Evolutionary conservation across 2,797 vertebrate species (phyloP).

Genomic region (Eulemur coronatus): DNA sequence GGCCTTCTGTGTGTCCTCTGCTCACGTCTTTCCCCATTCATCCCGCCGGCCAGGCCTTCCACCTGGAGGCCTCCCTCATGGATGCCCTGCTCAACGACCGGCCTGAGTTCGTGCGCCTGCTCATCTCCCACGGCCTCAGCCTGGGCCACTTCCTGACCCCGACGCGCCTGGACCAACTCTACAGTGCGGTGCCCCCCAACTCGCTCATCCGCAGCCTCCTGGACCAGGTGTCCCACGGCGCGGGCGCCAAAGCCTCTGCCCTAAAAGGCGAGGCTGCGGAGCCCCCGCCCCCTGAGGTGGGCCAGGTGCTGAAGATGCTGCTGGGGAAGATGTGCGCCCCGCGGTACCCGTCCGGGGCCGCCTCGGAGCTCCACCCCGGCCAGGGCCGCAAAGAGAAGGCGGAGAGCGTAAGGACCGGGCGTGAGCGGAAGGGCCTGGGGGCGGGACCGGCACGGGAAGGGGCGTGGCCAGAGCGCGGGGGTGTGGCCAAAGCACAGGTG

Average conservation of each 20-base stretch:
- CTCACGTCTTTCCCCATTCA: background rate
- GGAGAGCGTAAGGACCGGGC: background rate
- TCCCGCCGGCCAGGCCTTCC: conserved; percentile 84
- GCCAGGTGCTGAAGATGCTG: conserved; percentile 86
- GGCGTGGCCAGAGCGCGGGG: background rate
- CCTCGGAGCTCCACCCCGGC: background rate
- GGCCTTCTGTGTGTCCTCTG: background rate
- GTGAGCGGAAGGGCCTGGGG: fast-evolving
- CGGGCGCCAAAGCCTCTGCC: conserved; percentile 18
- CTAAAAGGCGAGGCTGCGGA: background rate
- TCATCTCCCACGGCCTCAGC: conserved; percentile 91
- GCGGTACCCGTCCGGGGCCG: conserved; percentile 78
- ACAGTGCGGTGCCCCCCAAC: conserved; percentile 84
- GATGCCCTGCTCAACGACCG: conserved; percentile 92
- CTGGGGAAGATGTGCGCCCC: conserved; percentile 89
- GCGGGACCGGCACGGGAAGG: fast-evolving
- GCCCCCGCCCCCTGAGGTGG: conserved; percentile 83
- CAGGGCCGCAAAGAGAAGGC: background rate
- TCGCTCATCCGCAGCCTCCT: conserved; percentile 85
- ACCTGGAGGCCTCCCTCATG: conserved; percentile 91
- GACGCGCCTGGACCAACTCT: conserved; percentile 88
- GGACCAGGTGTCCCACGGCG: conserved; percentile 79
- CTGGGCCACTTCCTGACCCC: conserved; percentile 90
- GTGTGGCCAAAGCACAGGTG: fast-evolving
- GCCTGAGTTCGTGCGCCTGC: conserved; percentile 92